A percentile compares a stretch with the other conserved stretches of the same genome.
Evolutionary conservation across 2,888 invertebrate genomes (phyloP).

Genomic region (Agriotes lineatus): DNA sequence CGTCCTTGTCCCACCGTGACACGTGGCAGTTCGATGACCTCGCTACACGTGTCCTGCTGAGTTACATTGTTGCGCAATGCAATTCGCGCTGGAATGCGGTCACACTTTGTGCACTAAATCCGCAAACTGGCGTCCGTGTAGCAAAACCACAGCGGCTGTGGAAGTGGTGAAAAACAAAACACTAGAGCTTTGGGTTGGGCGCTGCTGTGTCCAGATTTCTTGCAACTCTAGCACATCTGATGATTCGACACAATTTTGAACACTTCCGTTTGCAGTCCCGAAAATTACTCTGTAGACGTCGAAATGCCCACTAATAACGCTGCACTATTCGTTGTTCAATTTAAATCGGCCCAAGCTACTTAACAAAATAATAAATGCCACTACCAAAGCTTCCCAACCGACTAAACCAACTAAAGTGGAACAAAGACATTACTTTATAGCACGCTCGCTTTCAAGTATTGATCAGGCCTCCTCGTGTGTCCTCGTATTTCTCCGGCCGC

Average conservation of each 20-base stretch:
- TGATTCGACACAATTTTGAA: too few species aligned
- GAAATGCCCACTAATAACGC: background rate
- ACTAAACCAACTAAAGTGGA: constrained; percentile 47
- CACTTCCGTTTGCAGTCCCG: too few species aligned
- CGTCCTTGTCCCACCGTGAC: constrained; percentile 54
- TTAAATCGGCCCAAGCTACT: background rate
- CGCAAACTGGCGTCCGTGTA: too few species aligned
- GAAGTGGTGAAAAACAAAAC: too few species aligned
- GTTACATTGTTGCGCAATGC: constrained; percentile 52
- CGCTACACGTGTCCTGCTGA: constrained; percentile 54
- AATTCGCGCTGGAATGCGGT: constrained; percentile 48
- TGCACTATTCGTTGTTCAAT: background rate
- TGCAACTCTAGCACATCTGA: too few species aligned
- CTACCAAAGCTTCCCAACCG: constrained; percentile 42
- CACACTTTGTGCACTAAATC: constrained; percentile 21
- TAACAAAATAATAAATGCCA: too few species aligned
- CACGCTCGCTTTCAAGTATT: constrained; percentile 57
- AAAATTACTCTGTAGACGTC: background rate
- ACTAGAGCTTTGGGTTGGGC: too few species aligned
- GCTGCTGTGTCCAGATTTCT: too few species aligned
- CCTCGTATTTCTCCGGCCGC: constrained; percentile 51
- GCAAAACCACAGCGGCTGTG: too few species aligned
- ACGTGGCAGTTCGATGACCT: constrained; percentile 60
- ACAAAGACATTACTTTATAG: constrained; percentile 46
- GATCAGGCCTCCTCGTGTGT: constrained; percentile 51